These are phyloP conservation scores for Timandra comae DNA, from an alignment of 2,888 invertebrate genomes.

Conservation along the genomic window DNA sequence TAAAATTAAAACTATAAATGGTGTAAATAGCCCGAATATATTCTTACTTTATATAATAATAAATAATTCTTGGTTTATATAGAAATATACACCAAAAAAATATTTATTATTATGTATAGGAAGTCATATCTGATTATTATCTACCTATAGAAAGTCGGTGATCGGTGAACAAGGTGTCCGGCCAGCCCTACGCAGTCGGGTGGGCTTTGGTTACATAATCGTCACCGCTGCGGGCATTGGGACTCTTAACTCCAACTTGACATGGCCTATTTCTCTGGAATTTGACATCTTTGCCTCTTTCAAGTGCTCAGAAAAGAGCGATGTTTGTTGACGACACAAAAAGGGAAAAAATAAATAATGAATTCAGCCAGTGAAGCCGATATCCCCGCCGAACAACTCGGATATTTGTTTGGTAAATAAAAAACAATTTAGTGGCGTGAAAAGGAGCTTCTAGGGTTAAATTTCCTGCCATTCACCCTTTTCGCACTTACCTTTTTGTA, in stretches of 20 bases:
- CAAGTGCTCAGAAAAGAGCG: conserved; percentile 31
- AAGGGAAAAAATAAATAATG: conserved; percentile 19
- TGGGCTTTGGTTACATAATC: conserved; percentile 62
- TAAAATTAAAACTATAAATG: too few relatives aligned
- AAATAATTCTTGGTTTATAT: too few relatives aligned
- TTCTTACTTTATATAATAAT: too few relatives aligned
- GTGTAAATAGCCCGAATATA: too few relatives aligned
- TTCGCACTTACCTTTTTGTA: too few relatives aligned
- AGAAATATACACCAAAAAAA: too few relatives aligned
- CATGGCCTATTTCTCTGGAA: conserved; percentile 64
- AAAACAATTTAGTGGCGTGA: conserved; percentile 7
- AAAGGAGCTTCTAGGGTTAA: conserved; percentile 3
- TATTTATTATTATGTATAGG: too few relatives aligned
- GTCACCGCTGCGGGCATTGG: conserved; percentile 58
- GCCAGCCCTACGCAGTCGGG: conserved; percentile 43
- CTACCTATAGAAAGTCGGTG: too few relatives aligned
- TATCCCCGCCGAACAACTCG: conserved; percentile 16
- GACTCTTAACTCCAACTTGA: conserved; percentile 66
- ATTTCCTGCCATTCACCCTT: too few relatives aligned
- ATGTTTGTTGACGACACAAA: conserved; percentile 20
- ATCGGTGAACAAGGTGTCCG: too few relatives aligned
- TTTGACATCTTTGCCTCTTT: conserved; percentile 58
- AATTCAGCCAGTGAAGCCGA: conserved; percentile 15
- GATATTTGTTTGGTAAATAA: conserved; percentile 16
- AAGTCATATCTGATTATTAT: too few relatives aligned